Conservation (phyloP, 2,888 invertebrate species). For the Cryptus viduatorius region DNA sequence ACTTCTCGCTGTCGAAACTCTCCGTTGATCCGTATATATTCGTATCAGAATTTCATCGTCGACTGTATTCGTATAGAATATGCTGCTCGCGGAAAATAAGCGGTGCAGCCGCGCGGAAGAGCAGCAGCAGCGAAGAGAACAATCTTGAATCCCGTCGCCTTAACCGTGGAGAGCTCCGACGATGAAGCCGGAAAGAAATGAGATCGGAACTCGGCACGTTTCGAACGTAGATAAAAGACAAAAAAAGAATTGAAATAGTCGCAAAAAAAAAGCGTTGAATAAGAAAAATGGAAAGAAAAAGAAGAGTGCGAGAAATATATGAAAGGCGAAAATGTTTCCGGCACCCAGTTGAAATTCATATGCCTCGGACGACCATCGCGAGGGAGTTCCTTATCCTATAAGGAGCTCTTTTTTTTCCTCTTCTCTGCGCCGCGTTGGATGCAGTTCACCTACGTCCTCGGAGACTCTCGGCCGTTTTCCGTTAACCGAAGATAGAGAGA, state of each 20-base stretch:
- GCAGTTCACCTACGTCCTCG: conserved; percentile 3
- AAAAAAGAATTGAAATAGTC: neutral
- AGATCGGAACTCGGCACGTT: neutral
- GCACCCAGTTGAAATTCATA: conserved; percentile 70
- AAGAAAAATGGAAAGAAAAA: conserved; percentile 14
- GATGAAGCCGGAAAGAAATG: neutral
- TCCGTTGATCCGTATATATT: neutral
- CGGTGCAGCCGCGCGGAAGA: conserved; percentile 21
- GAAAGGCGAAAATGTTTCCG: conserved; percentile 46
- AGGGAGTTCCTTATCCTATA: conserved; percentile 70
- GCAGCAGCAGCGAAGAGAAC: conserved; percentile 5
- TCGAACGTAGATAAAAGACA: neutral
- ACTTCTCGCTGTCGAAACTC: neutral
- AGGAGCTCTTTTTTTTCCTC: conserved; percentile 13
- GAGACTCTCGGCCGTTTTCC: neutral
- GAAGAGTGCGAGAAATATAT: conserved; percentile 37
- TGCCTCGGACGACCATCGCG: conserved; percentile 64
- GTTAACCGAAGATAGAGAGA: neutral
- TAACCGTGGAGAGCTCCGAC: neutral
- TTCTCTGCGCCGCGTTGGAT: conserved; percentile 24
- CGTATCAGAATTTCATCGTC: neutral
- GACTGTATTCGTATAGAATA: neutral
- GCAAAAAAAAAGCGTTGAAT: neutral
- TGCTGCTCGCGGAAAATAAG: conserved; percentile 5
- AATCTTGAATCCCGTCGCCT: neutral